Evolutionary conservation across 2,113 vertebrate genomes (phyloP).

Genomic region (Gymnogyps californianus): DNA sequence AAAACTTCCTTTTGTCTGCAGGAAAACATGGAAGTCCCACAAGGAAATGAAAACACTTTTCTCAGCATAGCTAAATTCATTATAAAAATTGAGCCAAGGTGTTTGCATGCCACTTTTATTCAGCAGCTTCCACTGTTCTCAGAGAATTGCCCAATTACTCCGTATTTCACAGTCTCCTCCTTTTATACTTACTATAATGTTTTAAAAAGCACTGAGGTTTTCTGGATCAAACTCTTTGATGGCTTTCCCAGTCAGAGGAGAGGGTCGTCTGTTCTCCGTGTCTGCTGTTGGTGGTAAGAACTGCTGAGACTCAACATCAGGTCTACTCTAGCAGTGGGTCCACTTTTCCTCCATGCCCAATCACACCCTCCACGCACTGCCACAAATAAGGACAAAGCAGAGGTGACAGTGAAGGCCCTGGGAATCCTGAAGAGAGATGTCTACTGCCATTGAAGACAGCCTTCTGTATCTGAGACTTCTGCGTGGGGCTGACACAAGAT

Average conservation of each 20-base stretch:
- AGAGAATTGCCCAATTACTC: neutral
- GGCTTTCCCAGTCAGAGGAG: neutral
- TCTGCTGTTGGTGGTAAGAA: neutral
- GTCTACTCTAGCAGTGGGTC: no score
- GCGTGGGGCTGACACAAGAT: fast-evolving
- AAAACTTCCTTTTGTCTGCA: neutral
- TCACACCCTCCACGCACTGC: neutral
- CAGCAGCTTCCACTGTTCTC: neutral
- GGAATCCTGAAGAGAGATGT: neutral
- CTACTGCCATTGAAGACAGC: neutral
- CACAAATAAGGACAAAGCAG: neutral
- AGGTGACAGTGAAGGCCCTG: neutral
- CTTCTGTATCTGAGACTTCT: neutral
- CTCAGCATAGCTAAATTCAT: neutral
- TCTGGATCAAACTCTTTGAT: neutral
- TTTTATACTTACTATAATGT: neutral
- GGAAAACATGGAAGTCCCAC: neutral
- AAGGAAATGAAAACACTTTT: neutral
- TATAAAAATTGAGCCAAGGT: neutral
- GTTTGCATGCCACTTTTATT: neutral
- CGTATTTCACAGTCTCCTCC: neutral
- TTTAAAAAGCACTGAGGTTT: neutral
- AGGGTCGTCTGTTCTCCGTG: neutral
- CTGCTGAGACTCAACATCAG: neutral
- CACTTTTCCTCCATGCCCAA: neutral